Percentiles rank a stretch among this genome's conserved stretches.
phyloP scores from a whole-genome alignment of 2,888 invertebrate species.

The Venusia cambrica region DNA sequence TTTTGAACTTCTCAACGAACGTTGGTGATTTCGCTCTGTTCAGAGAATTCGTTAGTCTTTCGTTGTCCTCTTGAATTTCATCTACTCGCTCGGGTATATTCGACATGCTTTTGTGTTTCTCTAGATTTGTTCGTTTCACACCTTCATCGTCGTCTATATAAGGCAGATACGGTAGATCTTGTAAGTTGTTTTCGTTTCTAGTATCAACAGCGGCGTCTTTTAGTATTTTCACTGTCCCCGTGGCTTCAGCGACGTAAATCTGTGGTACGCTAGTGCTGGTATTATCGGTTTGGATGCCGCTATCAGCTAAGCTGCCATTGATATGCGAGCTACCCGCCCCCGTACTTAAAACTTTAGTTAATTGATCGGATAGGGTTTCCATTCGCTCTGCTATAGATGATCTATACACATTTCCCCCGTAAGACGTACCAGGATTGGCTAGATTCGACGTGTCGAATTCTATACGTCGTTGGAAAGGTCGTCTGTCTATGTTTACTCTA shows the following conservation, averaged over 20 bases:
- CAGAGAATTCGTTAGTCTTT: constrained; percentile 59
- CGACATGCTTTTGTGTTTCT: constrained; percentile 71
- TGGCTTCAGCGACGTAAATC: constrained; percentile 56
- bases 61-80: constrained; percentile 58
- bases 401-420: constrained; percentile 58
- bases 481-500: constrained; percentile 61
- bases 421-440: constrained; percentile 56
- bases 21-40: constrained; percentile 71
- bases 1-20: constrained; percentile 72
- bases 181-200: constrained; percentile 68
- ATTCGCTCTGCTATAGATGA: constrained; percentile 58
- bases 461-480: constrained; percentile 63
- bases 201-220: constrained; percentile 73
- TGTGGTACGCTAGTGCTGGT: constrained; percentile 71
- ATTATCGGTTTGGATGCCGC: constrained; percentile 75
- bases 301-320: constrained; percentile 71
- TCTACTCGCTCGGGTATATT: constrained; percentile 70
- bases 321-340: constrained; percentile 73
- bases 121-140: constrained; percentile 49
- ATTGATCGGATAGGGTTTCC: constrained; percentile 65
- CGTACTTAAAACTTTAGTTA: constrained; percentile 68
- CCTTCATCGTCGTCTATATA: constrained; percentile 73
- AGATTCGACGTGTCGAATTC: constrained; percentile 68
- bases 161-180: constrained; percentile 74
- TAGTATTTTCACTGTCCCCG: constrained; percentile 46